These are phyloP conservation scores for Macroglossus sobrinus DNA, from an alignment of 2,113 vertebrate genomes.

Conservation along the genomic window DNA sequence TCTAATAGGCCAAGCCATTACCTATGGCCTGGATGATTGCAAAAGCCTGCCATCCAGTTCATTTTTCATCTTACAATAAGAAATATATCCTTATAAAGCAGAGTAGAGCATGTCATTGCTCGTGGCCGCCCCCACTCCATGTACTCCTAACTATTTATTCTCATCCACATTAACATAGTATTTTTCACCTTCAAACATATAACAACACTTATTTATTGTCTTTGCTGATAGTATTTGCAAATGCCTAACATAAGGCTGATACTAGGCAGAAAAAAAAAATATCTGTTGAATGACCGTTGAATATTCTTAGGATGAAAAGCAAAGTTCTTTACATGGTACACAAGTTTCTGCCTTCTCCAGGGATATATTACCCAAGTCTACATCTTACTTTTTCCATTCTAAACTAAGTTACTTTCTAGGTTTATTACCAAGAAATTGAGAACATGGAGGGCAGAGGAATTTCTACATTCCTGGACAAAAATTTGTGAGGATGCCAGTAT, in stretches of 20 bases:
- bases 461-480: not conserved
- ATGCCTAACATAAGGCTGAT: not conserved
- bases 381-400: not conserved
- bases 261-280: not conserved
- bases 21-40: not conserved
- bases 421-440: not conserved
- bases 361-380: not conserved
- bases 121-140: accelerated
- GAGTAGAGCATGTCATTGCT: not conserved
- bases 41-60: not conserved
- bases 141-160: not conserved
- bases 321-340: not conserved
- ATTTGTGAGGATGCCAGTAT: not conserved
- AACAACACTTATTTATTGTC: not conserved
- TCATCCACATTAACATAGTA: not conserved
- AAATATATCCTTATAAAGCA: not conserved
- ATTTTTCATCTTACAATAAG: not conserved
- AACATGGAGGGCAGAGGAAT: not conserved
- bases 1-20: not conserved
- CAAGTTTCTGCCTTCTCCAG: not conserved
- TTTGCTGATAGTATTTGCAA: not conserved
- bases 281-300: not conserved
- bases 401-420: not conserved
- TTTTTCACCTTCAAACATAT: not conserved
- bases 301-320: not conserved